A percentile compares a stretch with the other conserved stretches of the same genome.
phyloP scores from a whole-genome alignment of 1,140 invertebrate species.

The Drosophila arawakana region DNA sequence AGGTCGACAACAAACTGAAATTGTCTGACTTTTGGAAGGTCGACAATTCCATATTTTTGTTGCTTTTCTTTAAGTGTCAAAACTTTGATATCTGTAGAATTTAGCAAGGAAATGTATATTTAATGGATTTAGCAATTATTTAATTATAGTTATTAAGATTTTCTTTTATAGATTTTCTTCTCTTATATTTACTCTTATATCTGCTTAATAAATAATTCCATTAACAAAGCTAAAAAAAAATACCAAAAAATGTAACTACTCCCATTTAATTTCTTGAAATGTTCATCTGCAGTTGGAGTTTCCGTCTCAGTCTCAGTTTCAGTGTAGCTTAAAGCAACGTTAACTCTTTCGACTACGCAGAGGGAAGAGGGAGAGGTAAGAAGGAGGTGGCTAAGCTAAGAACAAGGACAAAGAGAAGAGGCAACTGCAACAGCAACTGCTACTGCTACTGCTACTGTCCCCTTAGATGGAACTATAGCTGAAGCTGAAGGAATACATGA shows the following conservation, averaged over 20 bases:
- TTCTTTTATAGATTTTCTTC: no score
- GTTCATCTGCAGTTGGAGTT: slow-evolving; percentile 18
- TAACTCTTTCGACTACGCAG: neutral
- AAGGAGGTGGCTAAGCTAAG: slow-evolving; percentile 4
- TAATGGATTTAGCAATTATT: no score
- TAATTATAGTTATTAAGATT: no score
- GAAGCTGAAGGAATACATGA: slow-evolving; percentile 23
- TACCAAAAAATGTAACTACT: neutral
- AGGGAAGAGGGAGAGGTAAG: neutral
- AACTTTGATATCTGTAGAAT: no score
- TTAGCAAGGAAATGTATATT: no score
- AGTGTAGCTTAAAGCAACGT: slow-evolving; percentile 4
- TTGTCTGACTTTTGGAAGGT: neutral
- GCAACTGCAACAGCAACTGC: slow-evolving; percentile 7
- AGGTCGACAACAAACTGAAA: neutral
- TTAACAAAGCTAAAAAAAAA: neutral
- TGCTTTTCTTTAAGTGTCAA: no score
- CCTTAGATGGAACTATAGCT: slow-evolving; percentile 10
- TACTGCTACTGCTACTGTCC: slow-evolving; percentile 24
- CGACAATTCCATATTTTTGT: neutral
- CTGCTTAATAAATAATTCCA: slow-evolving; percentile 21
- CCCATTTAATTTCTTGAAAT: slow-evolving; percentile 21
- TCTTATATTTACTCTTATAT: no score
- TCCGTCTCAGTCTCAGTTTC: slow-evolving; percentile 1
- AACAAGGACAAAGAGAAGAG: slow-evolving; percentile 1